These are phyloP conservation scores for Streblospio benedicti DNA, from an alignment of 1,140 invertebrate genomes.

Conservation along the genomic window DNA sequence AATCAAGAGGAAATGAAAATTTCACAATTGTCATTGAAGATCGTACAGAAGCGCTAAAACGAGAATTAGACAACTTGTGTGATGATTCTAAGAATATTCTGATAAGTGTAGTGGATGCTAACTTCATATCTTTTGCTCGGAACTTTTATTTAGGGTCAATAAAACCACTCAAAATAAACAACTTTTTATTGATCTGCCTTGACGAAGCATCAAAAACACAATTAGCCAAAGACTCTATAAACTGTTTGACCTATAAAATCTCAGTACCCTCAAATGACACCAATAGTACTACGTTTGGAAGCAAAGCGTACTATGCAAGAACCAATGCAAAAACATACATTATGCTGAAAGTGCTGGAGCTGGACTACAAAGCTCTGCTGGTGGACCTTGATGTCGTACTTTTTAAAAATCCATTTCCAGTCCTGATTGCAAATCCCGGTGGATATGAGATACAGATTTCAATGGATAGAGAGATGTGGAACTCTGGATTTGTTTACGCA, in stretches of 20 bases:
- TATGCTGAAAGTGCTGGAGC: slow-evolving; percentile 10
- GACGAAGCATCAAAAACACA: neutral
- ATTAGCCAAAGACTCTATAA: neutral
- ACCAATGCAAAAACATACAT: slow-evolving; percentile 15
- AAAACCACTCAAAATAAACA: neutral
- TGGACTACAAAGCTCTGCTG: slow-evolving; percentile 3
- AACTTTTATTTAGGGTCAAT: slow-evolving; percentile 4
- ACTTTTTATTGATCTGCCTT: slow-evolving; percentile 4
- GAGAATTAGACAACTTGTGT: too few species aligned
- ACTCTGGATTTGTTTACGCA: slow-evolving; percentile 15
- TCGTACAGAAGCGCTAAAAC: too few species aligned
- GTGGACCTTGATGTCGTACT: slow-evolving; percentile 15
- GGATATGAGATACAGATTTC: slow-evolving; percentile 14
- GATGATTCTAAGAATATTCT: neutral
- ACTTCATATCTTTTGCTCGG: neutral
- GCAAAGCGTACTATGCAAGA: slow-evolving; percentile 2
- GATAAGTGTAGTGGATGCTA: neutral
- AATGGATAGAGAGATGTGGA: slow-evolving; percentile 14
- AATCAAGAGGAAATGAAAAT: too few species aligned
- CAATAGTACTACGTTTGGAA: slow-evolving; percentile 8
- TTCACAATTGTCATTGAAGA: too few species aligned
- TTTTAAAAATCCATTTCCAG: slow-evolving; percentile 15
- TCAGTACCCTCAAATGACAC: neutral
- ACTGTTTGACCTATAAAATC: neutral
- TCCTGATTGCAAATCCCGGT: slow-evolving; percentile 7